Base-by-base conservation (phyloP, 1,140 invertebrate genomes). In the Arion vulgaris region DNA sequence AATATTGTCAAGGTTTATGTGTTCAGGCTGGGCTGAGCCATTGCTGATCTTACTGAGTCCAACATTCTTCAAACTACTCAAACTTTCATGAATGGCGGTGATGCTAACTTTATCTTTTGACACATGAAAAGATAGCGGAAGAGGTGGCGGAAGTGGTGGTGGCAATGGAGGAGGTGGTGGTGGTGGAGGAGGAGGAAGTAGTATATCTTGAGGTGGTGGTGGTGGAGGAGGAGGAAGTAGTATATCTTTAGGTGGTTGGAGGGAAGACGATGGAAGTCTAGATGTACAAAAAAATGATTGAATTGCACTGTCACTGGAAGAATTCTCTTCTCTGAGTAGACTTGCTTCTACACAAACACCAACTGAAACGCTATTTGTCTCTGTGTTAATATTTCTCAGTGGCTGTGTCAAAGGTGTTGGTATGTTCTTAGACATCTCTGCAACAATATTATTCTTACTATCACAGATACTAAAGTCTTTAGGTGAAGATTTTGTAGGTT, bases 121-220 rank as follows among this genome's bases (percentile, higher is more conserved):
- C 7, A 66, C 53, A 15, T 88, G 85, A 34, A 84, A 85, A 28
- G 81, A 80, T 15, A 62, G 72, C 0, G 88, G 85, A 49, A 85
- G 86, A 34, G 84, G 84, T 17, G 69, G 73, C 0, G 84, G 80
- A 15, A 87, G 85, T 0, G 84, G 84, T 26, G 86, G 85, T 19
- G 86, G 83, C 34, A 81, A 81, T 9, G 88, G 86, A 2, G 85
- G 86, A 23, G 87, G 84, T 9, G 85, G 81, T 2, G 85, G 76
- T 26, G 85, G 83, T 26, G 88, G 84, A 38, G 85, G 85, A 38
- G 86, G 77, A 39, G 83, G 79, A n/a, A n/a, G n/a, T n/a, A n/a
- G n/a, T 45, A 45, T 7, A 45, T 15, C 41, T 45, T 15, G 5
- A 36, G 79, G 53, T 19, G 80, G 32, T n/a, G 80, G 45, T 4